Conservation (phyloP, 2,797 vertebrate species). For the Geotrypetes seraphini region DNA sequence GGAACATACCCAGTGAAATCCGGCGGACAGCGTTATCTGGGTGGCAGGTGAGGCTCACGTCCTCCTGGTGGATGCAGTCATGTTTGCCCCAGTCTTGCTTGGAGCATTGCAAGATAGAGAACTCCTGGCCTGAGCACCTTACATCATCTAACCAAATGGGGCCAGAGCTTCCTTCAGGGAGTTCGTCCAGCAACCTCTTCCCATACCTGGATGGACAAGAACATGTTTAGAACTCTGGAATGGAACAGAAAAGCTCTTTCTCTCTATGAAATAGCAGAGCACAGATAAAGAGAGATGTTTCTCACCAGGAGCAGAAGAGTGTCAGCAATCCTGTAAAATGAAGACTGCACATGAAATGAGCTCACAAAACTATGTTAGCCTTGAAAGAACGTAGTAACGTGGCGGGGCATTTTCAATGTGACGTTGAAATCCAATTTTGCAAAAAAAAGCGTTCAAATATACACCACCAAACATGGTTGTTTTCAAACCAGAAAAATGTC, state of each 20-base stretch:
- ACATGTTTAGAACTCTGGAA: neutral
- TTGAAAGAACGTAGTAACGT: too few relatives aligned
- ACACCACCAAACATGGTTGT: too few relatives aligned
- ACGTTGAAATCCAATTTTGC: too few relatives aligned
- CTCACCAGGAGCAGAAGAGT: too few relatives aligned
- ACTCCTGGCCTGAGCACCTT: conserved; percentile 80
- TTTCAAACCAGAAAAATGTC: too few relatives aligned
- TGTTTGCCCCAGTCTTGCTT: conserved; percentile 73
- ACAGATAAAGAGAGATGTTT: too few relatives aligned
- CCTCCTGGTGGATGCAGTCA: conserved; percentile 80
- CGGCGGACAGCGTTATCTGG: conserved; percentile 48
- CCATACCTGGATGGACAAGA: too few relatives aligned
- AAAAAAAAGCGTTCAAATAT: too few relatives aligned
- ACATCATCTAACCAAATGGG: conserved; percentile 85
- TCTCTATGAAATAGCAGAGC: neutral
- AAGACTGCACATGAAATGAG: too few relatives aligned
- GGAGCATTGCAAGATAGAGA: conserved; percentile 66
- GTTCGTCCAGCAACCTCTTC: conserved; percentile 42
- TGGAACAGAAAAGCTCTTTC: neutral
- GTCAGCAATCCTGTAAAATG: too few relatives aligned
- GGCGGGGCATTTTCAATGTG: too few relatives aligned
- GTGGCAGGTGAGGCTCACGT: conserved; percentile 70
- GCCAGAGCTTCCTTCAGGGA: conserved; percentile 50
- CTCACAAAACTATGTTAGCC: too few relatives aligned
- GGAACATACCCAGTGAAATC: conserved; percentile 63